Conservation (phyloP, 2,797 vertebrate species). For the Chromobotia macracanthus region DNA sequence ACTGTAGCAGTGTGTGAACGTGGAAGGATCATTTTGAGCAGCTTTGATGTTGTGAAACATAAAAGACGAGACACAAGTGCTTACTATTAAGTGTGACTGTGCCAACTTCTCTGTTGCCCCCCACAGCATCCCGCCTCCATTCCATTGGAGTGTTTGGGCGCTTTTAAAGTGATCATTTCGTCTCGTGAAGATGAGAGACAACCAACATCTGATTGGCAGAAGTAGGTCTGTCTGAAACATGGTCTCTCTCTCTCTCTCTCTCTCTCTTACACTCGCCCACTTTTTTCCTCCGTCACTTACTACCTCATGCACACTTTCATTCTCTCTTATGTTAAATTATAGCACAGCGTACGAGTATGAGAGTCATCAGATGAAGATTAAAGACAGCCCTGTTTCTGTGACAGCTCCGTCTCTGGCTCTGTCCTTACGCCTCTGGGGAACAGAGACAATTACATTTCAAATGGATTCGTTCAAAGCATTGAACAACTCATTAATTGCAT, state of each 20-base stretch:
- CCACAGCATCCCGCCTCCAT: constrained; percentile 22
- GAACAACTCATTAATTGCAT: constrained; percentile 84
- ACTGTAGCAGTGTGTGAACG: constrained; percentile 11
- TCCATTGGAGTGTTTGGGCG: constrained; percentile 34
- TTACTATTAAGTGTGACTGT: constrained; percentile 44
- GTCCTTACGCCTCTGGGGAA: constrained; percentile 69
- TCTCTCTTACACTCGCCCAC: background rate
- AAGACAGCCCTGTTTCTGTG: constrained; percentile 72
- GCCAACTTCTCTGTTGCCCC: constrained; percentile 23
- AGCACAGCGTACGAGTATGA: constrained; percentile 57
- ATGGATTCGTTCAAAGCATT: constrained; percentile 81
- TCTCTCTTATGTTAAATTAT: constrained; percentile 62
- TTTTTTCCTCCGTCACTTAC: constrained; percentile 35
- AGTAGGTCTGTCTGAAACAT: constrained; percentile 62
- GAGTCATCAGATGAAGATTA: constrained; percentile 79
- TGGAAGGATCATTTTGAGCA: constrained; percentile 31
- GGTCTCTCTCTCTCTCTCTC: constrained; percentile 18
- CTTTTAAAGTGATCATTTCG: constrained; percentile 53
- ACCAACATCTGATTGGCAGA: constrained; percentile 59
- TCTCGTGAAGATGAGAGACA: constrained; percentile 48
- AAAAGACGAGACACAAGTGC: constrained; percentile 37
- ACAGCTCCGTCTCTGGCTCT: constrained; percentile 61
- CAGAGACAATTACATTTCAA: constrained; percentile 78
- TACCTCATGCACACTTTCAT: constrained; percentile 47
- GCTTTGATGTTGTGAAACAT: constrained; percentile 43